Evolutionary conservation across 2,888 invertebrate species (phyloP).

Genomic region (Acholoe squamosa): DNA sequence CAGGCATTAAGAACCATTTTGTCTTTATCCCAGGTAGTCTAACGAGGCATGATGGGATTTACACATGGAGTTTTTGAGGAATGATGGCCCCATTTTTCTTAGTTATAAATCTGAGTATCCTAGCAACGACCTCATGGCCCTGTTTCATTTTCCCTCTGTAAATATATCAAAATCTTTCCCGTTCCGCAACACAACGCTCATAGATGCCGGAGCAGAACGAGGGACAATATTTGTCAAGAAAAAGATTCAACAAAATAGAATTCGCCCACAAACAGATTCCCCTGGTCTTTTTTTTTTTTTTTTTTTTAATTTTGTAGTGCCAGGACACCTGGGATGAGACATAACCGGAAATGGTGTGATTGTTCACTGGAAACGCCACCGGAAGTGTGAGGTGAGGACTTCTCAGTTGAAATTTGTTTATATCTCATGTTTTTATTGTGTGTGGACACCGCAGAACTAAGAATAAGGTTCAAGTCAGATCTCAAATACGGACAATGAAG

Average conservation of each 20-base stretch:
- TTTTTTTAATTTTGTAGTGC: background rate
- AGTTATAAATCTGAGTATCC: background rate
- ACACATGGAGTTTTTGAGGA: too few relatives aligned
- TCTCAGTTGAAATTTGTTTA: background rate
- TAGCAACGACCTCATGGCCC: constrained; percentile 19
- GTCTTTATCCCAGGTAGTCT: too few relatives aligned
- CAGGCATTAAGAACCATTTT: too few relatives aligned
- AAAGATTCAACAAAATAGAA: background rate
- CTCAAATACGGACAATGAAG: too few relatives aligned
- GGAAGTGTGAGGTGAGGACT: background rate
- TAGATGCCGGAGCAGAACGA: background rate
- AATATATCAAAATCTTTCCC: constrained; percentile 21
- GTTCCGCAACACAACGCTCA: constrained; percentile 1
- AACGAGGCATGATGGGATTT: too few relatives aligned
- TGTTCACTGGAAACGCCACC: background rate
- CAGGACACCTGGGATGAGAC: background rate
- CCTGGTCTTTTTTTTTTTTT: background rate
- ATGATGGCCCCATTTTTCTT: too few relatives aligned
- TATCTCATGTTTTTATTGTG: background rate
- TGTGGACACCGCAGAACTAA: background rate
- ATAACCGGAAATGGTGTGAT: background rate
- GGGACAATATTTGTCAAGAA: constrained; percentile 21
- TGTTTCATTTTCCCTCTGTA: constrained; percentile 1
- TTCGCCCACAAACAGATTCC: background rate
- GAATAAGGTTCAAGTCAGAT: too few relatives aligned